A percentile compares a stretch with the other conserved stretches of the same genome.
Evolutionary conservation across 2,797 vertebrate genomes (phyloP).

Genomic region (Melanotaenia parkinsoni): DNA sequence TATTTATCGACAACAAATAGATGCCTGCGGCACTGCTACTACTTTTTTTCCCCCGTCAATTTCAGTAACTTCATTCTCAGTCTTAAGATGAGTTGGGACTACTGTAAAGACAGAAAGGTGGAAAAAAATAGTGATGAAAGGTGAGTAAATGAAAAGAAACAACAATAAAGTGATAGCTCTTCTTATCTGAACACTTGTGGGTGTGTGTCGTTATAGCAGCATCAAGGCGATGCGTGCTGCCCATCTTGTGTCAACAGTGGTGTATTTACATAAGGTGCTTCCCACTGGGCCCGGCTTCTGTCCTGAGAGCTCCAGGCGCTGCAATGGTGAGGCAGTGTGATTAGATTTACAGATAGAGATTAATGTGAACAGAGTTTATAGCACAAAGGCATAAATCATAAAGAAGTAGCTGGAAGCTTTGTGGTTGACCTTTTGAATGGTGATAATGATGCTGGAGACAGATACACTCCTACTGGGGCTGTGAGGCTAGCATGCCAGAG

Average conservation of each 20-base stretch:
- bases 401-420: slow-evolving; percentile 69
- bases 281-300: slow-evolving; percentile 62
- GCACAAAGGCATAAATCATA: slow-evolving; percentile 76
- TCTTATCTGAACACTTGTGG: slow-evolving; percentile 60
- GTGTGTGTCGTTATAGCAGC: slow-evolving; percentile 42
- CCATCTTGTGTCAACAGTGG: slow-evolving; percentile 81
- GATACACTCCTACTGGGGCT: slow-evolving; percentile 50
- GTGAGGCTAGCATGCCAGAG: slow-evolving; percentile 14
- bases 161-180: slow-evolving; percentile 40
- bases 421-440: slow-evolving; percentile 78
- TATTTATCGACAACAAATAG: slow-evolving; percentile 68
- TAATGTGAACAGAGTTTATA: slow-evolving; percentile 75
- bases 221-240: slow-evolving; percentile 58
- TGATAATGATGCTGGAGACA: slow-evolving; percentile 72
- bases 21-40: slow-evolving; percentile 34
- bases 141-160: slow-evolving; percentile 42
- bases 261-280: slow-evolving; percentile 82
- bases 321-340: slow-evolving; percentile 59
- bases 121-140: slow-evolving; percentile 23
- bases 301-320: slow-evolving; percentile 58
- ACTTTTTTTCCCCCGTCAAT: neutral
- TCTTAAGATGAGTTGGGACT: slow-evolving; percentile 12
- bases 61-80: slow-evolving; percentile 17
- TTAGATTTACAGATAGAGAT: slow-evolving; percentile 84
- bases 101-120: slow-evolving; percentile 24